Conservation (phyloP, 2,797 vertebrate genomes). For the Ptychadena robeensis region DNA sequence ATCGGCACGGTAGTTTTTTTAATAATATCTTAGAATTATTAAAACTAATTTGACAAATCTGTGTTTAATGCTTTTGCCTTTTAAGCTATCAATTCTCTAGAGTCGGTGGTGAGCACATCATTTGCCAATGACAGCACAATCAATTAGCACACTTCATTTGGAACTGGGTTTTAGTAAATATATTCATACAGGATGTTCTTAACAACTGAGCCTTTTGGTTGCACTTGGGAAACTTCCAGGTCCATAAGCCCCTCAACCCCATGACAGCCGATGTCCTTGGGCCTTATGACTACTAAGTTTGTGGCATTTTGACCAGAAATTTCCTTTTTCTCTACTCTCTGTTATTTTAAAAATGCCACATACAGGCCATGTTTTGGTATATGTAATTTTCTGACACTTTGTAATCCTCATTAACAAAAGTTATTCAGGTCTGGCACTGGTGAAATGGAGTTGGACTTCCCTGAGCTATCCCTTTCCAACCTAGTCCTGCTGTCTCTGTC, state of each 20-base stretch:
- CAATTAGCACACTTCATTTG: background rate
- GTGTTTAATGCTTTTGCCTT: slow-evolving; percentile 24
- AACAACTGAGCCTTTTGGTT: background rate
- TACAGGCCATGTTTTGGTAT: too few species aligned
- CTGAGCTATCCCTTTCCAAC: too few species aligned
- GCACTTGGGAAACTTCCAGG: background rate
- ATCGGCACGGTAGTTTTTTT: background rate
- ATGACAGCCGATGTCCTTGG: background rate
- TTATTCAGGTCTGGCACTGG: too few species aligned
- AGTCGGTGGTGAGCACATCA: slow-evolving; percentile 1
- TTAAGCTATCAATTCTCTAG: background rate
- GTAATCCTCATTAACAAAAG: too few species aligned
- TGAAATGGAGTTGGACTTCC: too few species aligned
- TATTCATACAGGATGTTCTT: background rate
- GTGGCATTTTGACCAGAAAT: background rate
- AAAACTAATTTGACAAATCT: slow-evolving; percentile 13
- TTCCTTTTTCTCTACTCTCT: too few species aligned
- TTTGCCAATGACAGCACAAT: slow-evolving; percentile 47
- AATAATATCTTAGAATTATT: slow-evolving; percentile 8
- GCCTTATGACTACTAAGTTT: background rate
- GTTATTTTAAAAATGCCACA: too few species aligned
- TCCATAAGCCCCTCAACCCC: background rate
- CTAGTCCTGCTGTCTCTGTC: too few species aligned
- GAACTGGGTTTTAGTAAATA: background rate
- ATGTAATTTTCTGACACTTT: too few species aligned